These are phyloP conservation scores for Gonatopus flavifemur DNA, from an alignment of 1,140 invertebrate species.

Conservation along the genomic window DNA sequence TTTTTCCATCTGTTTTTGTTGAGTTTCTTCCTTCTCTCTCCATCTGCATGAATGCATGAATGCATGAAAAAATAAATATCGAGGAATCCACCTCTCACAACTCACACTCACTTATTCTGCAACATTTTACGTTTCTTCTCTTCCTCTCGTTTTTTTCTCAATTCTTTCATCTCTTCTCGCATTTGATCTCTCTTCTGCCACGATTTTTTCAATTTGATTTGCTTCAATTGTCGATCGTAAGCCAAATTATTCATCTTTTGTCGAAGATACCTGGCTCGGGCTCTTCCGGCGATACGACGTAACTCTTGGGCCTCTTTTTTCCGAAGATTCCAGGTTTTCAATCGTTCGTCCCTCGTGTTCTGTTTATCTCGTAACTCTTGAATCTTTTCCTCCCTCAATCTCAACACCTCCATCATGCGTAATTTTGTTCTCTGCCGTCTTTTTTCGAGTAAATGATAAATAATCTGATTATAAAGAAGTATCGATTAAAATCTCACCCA, in stretches of 20 bases:
- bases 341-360: conserved; percentile 4
- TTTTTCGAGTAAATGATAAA: background rate
- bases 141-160: conserved; percentile 12
- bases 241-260: conserved; percentile 16
- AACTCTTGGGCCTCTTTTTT: conserved; percentile 9
- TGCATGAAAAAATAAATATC: background rate
- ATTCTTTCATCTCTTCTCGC: conserved; percentile 14
- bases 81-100: conserved; percentile 6
- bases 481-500: conserved; percentile 5
- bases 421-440: background rate
- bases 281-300: conserved; percentile 6
- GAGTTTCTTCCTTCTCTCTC: conserved; percentile 28
- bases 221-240: conserved; percentile 11
- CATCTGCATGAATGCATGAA: conserved; percentile 27
- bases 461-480: conserved; percentile 8
- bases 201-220: conserved; percentile 15
- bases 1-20: conserved; percentile 30
- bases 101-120: conserved; percentile 24
- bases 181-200: conserved; percentile 21
- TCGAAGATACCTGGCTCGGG: conserved; percentile 5
- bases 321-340: background rate
- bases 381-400: conserved; percentile 5
- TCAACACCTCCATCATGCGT: background rate
- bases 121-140: conserved; percentile 20
- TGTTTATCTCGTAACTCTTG: conserved; percentile 9